These are phyloP conservation scores for Sciurus niger DNA, from an alignment of 2,113 vertebrate species.

Conservation along the genomic window DNA sequence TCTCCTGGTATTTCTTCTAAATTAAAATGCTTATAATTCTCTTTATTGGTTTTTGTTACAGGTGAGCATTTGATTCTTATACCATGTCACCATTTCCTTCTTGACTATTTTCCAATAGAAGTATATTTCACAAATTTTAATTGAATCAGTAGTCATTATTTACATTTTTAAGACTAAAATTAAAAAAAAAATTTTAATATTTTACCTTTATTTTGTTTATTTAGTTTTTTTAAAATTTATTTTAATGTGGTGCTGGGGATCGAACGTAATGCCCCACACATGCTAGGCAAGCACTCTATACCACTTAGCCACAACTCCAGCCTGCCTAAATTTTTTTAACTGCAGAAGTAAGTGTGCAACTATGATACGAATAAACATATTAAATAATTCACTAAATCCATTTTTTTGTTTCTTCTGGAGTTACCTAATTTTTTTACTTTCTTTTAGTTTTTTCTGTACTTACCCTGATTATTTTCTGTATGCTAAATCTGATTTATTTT, in stretches of 20 bases:
- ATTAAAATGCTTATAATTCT: not conserved
- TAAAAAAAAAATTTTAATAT: no score
- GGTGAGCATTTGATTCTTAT: not conserved
- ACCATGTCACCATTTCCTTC: not conserved
- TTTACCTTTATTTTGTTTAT: not conserved
- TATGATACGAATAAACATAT: constrained; percentile 11
- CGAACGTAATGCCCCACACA: no score
- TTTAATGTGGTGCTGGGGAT: no score
- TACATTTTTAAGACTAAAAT: not conserved
- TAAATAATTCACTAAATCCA: not conserved
- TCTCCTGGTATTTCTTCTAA: not conserved
- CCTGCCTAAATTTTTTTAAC: no score
- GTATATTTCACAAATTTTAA: not conserved
- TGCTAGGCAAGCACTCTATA: no score
- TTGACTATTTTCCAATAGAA: constrained; percentile 22
- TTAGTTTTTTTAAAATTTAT: not conserved
- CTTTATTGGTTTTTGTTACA: not conserved
- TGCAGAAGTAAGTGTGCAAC: not conserved
- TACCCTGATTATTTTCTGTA: not conserved
- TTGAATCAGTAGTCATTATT: not conserved
- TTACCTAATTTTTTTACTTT: not conserved
- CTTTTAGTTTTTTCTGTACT: not conserved
- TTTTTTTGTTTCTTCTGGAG: constrained; percentile 42
- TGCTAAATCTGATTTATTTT: not conserved
- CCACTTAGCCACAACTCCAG: no score